Percentiles rank a stretch among this genome's conserved stretches.
phyloP scores from a whole-genome alignment of 2,888 invertebrate genomes.

The Lobophora halterata region DNA sequence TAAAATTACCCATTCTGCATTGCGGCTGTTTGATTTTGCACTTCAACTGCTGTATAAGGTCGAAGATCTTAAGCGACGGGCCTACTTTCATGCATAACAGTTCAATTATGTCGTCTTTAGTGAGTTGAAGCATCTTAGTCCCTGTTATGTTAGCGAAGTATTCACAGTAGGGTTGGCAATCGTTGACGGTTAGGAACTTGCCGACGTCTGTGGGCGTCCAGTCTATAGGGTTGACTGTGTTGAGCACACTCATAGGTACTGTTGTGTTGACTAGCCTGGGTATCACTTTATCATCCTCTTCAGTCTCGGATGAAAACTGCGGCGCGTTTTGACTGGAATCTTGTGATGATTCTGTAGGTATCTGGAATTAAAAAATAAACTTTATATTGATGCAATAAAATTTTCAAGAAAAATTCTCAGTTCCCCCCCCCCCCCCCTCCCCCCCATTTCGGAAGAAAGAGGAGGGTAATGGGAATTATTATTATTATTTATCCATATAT shows the following conservation, averaged over 20 bases:
- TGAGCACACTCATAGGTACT: constrained; percentile 74
- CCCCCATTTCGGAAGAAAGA: too few species aligned
- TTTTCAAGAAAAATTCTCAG: too few species aligned
- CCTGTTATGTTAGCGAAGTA: constrained; percentile 89
- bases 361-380: constrained; percentile 35
- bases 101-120: constrained; percentile 94
- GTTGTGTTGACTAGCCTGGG: constrained; percentile 82
- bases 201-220: constrained; percentile 94
- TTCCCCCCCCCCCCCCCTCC: too few species aligned
- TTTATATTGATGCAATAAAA: too few species aligned
- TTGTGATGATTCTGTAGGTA: constrained; percentile 46
- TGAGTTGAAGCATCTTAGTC: constrained; percentile 87
- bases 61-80: constrained; percentile 95
- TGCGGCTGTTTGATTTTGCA: constrained; percentile 90
- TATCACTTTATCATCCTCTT: constrained; percentile 80
- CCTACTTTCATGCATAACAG: constrained; percentile 96
- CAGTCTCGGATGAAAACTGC: constrained; percentile 39
- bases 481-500: too few species aligned
- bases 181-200: constrained; percentile 93
- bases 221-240: constrained; percentile 68
- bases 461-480: too few species aligned
- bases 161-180: constrained; percentile 87
- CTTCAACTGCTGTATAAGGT: constrained; percentile 95
- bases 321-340: constrained; percentile 49
- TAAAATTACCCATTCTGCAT: constrained; percentile 68